Conservation (phyloP, 2,888 invertebrate genomes). For the Cosmia pyralina region DNA sequence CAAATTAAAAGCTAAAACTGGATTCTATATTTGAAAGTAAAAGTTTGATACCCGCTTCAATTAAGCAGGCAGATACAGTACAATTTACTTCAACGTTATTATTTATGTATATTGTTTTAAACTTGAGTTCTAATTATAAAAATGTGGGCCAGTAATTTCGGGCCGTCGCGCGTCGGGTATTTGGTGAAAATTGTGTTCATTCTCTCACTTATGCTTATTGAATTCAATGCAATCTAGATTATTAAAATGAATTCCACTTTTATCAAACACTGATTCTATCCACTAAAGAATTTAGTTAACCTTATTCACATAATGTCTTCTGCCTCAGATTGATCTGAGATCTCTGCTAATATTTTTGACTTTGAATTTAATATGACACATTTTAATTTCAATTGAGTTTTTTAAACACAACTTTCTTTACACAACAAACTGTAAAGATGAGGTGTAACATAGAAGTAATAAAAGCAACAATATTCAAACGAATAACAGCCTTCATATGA, state of each 20-base stretch:
- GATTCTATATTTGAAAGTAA: conserved; percentile 1
- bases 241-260: neutral
- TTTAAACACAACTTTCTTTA: conserved; percentile 15
- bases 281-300: neutral
- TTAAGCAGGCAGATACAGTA: conserved; percentile 32
- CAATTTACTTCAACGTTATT: conserved; percentile 44
- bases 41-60: conserved; percentile 41
- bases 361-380: neutral
- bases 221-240: neutral
- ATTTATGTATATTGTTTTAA: conserved; percentile 42
- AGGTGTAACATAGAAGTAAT: conserved; percentile 35
- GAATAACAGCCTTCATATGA: conserved; percentile 37
- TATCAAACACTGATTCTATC: neutral
- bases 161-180: neutral
- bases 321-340: no score
- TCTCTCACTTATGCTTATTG: neutral
- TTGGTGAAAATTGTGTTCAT: neutral
- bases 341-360: neutral
- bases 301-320: neutral
- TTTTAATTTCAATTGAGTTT: neutral
- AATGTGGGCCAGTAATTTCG: neutral
- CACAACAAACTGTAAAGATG: conserved; percentile 24
- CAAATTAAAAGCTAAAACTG: conserved; percentile 15
- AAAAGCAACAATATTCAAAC: conserved; percentile 55
- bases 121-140: conserved; percentile 27